A percentile compares a stretch with the other conserved stretches of the same genome.
phyloP scores from a whole-genome alignment of 2,113 vertebrate species.

The Otis tarda region DNA sequence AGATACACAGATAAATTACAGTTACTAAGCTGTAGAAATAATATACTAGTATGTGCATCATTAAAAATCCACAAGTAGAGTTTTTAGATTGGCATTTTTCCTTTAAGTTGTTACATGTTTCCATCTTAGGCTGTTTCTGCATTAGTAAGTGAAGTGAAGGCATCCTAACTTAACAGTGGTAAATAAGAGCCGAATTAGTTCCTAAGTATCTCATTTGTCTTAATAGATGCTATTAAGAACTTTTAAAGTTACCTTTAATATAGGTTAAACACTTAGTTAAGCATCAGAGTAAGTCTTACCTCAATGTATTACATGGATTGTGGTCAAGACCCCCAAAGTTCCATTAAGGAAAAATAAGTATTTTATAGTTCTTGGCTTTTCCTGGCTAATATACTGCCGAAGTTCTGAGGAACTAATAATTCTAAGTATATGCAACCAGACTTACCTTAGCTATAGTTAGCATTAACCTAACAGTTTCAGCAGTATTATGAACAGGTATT shows the following conservation, averaged over 20 bases:
- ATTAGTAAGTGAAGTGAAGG: not conserved
- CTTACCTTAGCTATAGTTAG: conserved; percentile 90
- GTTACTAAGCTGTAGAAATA: not conserved
- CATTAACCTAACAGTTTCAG: conserved; percentile 85
- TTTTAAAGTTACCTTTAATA: not conserved
- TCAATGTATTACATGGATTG: not conserved
- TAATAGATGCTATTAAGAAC: not conserved
- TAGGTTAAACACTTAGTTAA: not conserved
- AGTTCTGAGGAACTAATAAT: not conserved
- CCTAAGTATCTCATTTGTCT: not conserved
- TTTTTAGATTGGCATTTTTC: not conserved
- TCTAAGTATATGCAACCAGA: not conserved
- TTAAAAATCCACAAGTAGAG: not conserved
- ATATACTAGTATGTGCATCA: not conserved
- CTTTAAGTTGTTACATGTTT: not conserved
- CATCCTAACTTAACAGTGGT: not conserved
- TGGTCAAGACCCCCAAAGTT: not conserved
- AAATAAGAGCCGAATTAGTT: not conserved
- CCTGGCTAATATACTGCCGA: not conserved
- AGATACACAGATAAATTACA: not conserved
- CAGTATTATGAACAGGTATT: conserved; percentile 84
- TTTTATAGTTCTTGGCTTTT: not conserved
- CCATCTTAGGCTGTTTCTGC: not conserved
- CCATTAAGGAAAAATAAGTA: not conserved
- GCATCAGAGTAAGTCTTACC: not conserved